Percentiles rank a stretch among this genome's conserved stretches.
Conservation (phyloP, 2,888 invertebrate species). For the Paralinhomoeus sp. region DNA sequence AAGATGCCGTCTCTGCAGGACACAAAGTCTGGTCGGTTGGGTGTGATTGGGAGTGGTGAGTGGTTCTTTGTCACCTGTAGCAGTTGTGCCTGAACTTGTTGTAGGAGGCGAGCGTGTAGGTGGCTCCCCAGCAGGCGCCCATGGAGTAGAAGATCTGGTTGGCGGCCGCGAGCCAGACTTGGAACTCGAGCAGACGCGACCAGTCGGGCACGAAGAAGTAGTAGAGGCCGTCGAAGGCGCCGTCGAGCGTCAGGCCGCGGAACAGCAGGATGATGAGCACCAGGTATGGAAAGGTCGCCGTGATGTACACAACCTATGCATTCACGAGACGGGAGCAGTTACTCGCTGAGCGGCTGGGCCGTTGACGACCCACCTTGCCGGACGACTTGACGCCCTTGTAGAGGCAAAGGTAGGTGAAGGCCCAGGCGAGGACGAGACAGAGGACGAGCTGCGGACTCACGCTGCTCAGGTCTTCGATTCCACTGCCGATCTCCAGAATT, state of each 20-base stretch:
- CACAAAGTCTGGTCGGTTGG: too few species aligned
- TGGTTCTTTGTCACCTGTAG: too few species aligned
- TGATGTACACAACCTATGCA: neutral
- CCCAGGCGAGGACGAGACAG: conserved; percentile 23
- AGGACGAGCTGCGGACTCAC: conserved; percentile 23
- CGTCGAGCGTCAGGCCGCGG: conserved; percentile 7
- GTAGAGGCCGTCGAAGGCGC: conserved; percentile 5
- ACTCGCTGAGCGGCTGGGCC: conserved; percentile 6
- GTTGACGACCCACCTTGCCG: conserved; percentile 17
- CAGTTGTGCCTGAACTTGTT: conserved; percentile 19
- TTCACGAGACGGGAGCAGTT: neutral
- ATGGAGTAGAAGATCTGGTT: conserved; percentile 26
- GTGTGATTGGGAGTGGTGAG: too few species aligned
- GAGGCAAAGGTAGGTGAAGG: conserved; percentile 25
- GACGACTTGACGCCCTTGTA: conserved; percentile 27
- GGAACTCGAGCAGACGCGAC: neutral
- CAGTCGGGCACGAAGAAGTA: conserved; percentile 7
- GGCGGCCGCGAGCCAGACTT: conserved; percentile 26
- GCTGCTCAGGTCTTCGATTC: conserved; percentile 23
- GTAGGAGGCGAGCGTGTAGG: conserved; percentile 25
- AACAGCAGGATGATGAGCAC: conserved; percentile 7
- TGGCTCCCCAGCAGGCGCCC: conserved; percentile 27
- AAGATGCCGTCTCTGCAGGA: conserved; percentile 27
- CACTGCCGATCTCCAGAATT: conserved; percentile 21
- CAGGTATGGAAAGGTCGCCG: neutral